Evolutionary conservation across 2,797 vertebrate species (phyloP), one percentile per base, ranked within the genome.

Genomic region (Neostethus bicornis): DNA sequence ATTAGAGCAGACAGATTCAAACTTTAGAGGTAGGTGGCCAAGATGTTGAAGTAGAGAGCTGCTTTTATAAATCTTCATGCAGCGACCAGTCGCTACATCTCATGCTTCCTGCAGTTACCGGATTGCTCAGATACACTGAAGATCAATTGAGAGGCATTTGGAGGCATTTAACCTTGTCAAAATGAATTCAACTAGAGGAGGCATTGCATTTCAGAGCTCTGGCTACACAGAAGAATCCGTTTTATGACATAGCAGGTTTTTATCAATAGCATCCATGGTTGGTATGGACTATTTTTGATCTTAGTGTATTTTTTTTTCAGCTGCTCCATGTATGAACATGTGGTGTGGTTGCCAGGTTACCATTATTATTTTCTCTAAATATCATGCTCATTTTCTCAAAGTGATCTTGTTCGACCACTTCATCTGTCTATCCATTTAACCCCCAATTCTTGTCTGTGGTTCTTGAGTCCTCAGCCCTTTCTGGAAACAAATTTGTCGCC

Each of bases 261-360:
- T 3, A 13, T 34, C 5, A 14, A 34, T 13, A 34, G 12, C 14
- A 7, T n/a, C n/a, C 35, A n/a, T 16, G 34, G n/a, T 35, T 34
- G 7, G 5, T 16, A 16, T 3, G 20, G 45, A 8, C 8, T 7
- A n/a, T 23, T 44, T 1, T 2, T 17, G 17, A 4, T 34, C 7
- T 12, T 7, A 45, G 1, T 29, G 42, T 20, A n/a, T n/a, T n/a
- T 48, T 46, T 11, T 20, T 23, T 43, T 35, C 3, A 14, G 8
- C 12, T 17, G 26, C 38, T 48, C 1, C 11, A 26, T 34, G 38
- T 37, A 16, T 13, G 17, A 12, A 24, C 10, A 13, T 46, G 47
- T 56, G 23, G 50, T 16, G 35, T 55, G 58, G 67, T 66, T 69
- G 53, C 57, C 37, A 56, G 57, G 61, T 32, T 52, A 73, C 61